Base-by-base conservation (phyloP, 2,113 vertebrate species). In the Epinephelus cyanopodus region DNA sequence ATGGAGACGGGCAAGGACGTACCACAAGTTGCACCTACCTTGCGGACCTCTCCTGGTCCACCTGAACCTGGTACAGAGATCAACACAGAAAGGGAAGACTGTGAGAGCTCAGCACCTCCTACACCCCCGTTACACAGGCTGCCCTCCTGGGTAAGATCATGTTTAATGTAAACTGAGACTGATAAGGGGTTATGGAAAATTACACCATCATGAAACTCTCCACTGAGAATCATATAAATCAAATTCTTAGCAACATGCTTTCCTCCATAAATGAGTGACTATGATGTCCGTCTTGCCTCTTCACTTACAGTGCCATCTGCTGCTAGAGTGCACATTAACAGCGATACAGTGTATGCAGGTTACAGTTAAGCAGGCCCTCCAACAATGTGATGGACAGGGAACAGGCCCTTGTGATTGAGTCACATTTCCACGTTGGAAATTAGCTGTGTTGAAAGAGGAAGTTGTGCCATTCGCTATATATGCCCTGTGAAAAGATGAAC, bases 81-180 rank as follows among this genome's bases (percentile, higher is more conserved):
- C 71, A 60, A 61, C 12, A 73, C 58, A 15, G 95, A 95, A 74
- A 75, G 0, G 0, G 81, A 85, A 1, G 95, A 95, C 81, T 39
- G 2, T 0, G 90, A 94, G 17, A 92, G 90, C 87, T 95, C 89
- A 21, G 73, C 90, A 4, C 83, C 92, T 0, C 98, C 98, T 3
- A 99, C 98, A 0, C 98, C 98, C 8, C 98, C 98, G 1, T 82
- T 99, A 57, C 98, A 99, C 94, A 95, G 98, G 37, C 97, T 99
- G 92, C 98, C 98, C 47, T 99, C 98, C 77, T 99, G 98, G 98
- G 98, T 99, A 94, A 95, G 96, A 56, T 4, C 2, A 6, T 54
- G 5, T 12, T 13, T 11, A 6, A 27, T 45, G 5, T n/a, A 57
- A n/a, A 57, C 23, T 33, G 21, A 33, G 45, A 45, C 1, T 19